Evolutionary conservation across 2,797 vertebrate species (phyloP).

Genomic region (Mormyrus proboscirostris): DNA sequence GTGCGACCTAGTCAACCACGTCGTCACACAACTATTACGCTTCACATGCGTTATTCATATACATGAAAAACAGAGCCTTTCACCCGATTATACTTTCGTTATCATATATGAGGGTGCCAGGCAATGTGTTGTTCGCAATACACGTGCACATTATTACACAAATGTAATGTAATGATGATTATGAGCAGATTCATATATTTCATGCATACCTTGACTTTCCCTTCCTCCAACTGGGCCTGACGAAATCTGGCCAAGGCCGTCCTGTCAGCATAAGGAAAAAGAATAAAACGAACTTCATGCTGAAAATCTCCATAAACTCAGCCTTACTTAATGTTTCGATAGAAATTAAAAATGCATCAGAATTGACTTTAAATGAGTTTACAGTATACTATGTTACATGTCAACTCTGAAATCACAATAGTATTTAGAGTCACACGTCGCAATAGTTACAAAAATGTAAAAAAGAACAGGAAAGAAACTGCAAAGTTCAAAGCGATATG

Average conservation of each 20-base stretch:
- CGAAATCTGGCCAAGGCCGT: conserved; percentile 82
- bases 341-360: neutral
- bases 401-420: neutral
- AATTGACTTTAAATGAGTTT: neutral
- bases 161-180: neutral
- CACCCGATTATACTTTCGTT: neutral
- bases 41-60: neutral
- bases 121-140: neutral
- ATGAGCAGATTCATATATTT: neutral
- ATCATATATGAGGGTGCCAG: neutral
- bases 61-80: neutral
- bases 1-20: neutral
- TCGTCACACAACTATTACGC: neutral
- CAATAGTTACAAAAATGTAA: neutral
- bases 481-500: neutral
- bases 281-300: neutral
- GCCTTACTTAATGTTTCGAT: neutral
- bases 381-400: neutral
- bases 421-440: neutral
- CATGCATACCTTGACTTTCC: conserved; percentile 72
- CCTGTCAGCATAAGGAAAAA: conserved; percentile 49
- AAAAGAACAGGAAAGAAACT: neutral
- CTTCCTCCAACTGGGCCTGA: conserved; percentile 80
- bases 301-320: neutral
- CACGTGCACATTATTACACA: neutral